Conservation (phyloP, 2,797 vertebrate species). For the Pagetopsis macropterus region DNA sequence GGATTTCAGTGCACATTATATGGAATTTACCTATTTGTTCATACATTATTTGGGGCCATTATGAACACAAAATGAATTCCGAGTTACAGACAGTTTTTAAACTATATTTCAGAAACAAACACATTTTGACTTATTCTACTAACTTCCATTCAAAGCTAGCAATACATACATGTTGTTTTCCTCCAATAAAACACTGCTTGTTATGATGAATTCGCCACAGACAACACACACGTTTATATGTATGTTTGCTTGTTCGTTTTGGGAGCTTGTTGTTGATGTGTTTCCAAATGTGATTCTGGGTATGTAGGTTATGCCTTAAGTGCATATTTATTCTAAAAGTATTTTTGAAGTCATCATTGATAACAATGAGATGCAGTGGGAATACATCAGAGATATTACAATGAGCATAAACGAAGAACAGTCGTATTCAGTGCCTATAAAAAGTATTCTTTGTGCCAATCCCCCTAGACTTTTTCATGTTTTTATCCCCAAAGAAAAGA, state of each 20-base stretch:
- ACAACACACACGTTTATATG: background rate
- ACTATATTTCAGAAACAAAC: background rate
- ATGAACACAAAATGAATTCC: background rate
- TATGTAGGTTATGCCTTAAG: slow-evolving; percentile 27
- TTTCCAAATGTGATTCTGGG: slow-evolving; percentile 9
- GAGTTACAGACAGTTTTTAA: background rate
- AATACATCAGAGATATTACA: slow-evolving; percentile 65
- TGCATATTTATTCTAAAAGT: slow-evolving; percentile 39
- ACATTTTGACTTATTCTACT: background rate
- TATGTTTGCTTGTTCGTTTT: slow-evolving; percentile 7
- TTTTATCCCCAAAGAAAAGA: slow-evolving; percentile 41
- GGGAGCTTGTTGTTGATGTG: slow-evolving; percentile 12
- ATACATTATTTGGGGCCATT: background rate
- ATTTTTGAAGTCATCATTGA: slow-evolving; percentile 49
- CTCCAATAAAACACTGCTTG: background rate
- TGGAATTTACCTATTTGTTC: background rate
- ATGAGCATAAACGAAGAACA: slow-evolving; percentile 42
- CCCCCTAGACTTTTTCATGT: slow-evolving; percentile 31
- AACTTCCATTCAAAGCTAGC: background rate
- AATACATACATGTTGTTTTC: background rate
- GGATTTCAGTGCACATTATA: background rate
- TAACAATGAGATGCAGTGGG: slow-evolving; percentile 48
- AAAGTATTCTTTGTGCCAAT: slow-evolving; percentile 36
- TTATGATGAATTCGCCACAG: background rate
- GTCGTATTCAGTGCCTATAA: slow-evolving; percentile 42